Evolutionary conservation across 53 echinoderm and acorn worm genomes (phyloP).

Genomic region (Henricia sp.): DNA sequence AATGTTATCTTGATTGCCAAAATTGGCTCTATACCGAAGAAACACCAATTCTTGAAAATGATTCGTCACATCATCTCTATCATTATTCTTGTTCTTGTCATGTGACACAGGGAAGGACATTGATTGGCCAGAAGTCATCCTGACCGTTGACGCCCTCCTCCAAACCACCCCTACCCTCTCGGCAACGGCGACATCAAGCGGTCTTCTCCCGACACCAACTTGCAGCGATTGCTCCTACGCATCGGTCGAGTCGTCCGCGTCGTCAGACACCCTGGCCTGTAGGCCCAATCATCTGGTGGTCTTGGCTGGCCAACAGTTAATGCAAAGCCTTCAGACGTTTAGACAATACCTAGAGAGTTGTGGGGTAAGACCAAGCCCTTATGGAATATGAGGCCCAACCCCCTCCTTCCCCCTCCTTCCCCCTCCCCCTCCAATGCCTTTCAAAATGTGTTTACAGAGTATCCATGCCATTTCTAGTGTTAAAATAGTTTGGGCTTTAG

Average conservation of each 20-base stretch:
- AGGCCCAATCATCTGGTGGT: slow-evolving; percentile 81
- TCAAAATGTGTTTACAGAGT: no score
- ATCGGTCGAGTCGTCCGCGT: slow-evolving; percentile 63
- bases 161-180: slow-evolving; percentile 34
- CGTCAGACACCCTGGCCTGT: slow-evolving; percentile 58
- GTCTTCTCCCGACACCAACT: slow-evolving; percentile 57
- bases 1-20: no score
- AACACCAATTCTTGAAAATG: no score
- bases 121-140: slow-evolving; percentile 31
- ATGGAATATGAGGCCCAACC: no score
- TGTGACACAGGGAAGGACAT: slow-evolving; percentile 31
- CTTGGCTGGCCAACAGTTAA: slow-evolving; percentile 79
- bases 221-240: slow-evolving; percentile 52
- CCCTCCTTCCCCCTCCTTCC: no score
- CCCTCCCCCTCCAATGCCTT: no score
- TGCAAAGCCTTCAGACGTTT: slow-evolving; percentile 52
- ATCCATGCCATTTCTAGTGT: no score
- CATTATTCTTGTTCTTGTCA: no score
- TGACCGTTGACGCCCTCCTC: slow-evolving; percentile 17
- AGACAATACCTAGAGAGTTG: slow-evolving; percentile 53
- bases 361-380: neutral
- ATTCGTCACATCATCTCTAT: no score
- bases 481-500: no score
- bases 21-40: no score
- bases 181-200: slow-evolving; percentile 62